phyloP scores from a whole-genome alignment of 2,113 vertebrate species.

The Chaetodon trifascialis region DNA sequence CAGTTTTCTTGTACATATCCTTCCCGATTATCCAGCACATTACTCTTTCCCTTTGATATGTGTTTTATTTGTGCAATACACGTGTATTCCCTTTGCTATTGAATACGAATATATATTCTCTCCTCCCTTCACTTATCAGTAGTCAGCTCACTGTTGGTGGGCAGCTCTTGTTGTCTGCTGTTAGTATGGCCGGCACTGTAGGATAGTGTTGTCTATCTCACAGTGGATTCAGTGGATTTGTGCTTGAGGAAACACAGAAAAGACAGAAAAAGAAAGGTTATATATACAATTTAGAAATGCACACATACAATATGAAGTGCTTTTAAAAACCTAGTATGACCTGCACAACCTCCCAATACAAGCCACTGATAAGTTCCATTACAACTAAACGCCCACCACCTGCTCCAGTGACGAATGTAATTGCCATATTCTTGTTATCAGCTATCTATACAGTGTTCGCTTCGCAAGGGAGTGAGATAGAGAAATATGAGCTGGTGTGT shows the following conservation, averaged over 20 bases:
- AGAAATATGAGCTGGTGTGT: constrained; percentile 41
- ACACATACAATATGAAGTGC: constrained; percentile 42
- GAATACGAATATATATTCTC: constrained; percentile 41
- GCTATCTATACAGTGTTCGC: constrained; percentile 48
- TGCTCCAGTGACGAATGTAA: constrained; percentile 59
- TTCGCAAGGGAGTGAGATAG: constrained; percentile 55
- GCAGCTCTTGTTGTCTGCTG: constrained; percentile 46
- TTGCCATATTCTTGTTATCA: constrained; percentile 63
- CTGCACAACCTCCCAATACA: constrained; percentile 21
- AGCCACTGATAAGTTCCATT: constrained; percentile 43
- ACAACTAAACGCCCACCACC: constrained; percentile 55
- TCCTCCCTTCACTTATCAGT: constrained; percentile 45
- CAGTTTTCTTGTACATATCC: neutral
- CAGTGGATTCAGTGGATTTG: constrained; percentile 5
- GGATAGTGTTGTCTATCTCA: neutral
- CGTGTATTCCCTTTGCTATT: neutral
- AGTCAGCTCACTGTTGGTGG: constrained; percentile 57
- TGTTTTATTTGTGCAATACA: neutral
- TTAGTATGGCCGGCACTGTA: constrained; percentile 41
- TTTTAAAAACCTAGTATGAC: constrained; percentile 45
- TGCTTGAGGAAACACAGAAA: constrained; percentile 1
- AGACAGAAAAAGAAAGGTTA: constrained; percentile 5
- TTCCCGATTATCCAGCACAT: constrained; percentile 5
- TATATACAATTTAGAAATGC: constrained; percentile 1
- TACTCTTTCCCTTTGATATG: constrained; percentile 3